phyloP scores from a whole-genome alignment of 2,888 invertebrate species.

The Agrochola macilenta region DNA sequence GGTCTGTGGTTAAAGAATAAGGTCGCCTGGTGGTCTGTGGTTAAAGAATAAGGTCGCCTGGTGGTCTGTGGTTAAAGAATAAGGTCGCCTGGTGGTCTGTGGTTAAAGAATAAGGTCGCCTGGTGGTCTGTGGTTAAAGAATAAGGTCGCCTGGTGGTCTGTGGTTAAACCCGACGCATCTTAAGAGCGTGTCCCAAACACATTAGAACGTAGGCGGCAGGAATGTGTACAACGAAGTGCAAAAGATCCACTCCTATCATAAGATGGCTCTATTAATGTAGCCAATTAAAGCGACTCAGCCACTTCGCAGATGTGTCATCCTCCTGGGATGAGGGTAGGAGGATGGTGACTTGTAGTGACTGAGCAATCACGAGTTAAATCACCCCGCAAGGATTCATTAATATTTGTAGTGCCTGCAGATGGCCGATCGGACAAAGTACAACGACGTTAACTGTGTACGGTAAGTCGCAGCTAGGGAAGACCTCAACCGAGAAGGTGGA shows the following conservation, averaged over 20 bases:
- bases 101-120: conserved; percentile 35
- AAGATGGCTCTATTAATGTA: not conserved
- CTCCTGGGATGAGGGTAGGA: not conserved
- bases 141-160: conserved; percentile 47
- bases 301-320: no score
- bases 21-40: conserved; percentile 54
- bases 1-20: conserved; percentile 43
- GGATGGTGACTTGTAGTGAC: no score
- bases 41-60: no score
- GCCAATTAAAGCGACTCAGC: no score
- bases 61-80: conserved; percentile 43
- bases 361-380: not conserved
- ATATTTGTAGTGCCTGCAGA: not conserved
- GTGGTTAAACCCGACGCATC: conserved; percentile 31
- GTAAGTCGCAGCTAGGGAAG: not conserved
- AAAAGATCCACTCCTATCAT: conserved; percentile 6
- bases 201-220: not conserved
- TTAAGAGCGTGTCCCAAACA: not conserved
- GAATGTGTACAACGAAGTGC: no score
- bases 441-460: not conserved
- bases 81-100: conserved; percentile 45
- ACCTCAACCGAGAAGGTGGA: not conserved
- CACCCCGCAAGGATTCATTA: not conserved
- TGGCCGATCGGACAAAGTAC: not conserved
- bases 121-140: no score